These are phyloP conservation scores for Gymnocheta viridis DNA, from an alignment of 2,888 invertebrate species.

Conservation along the genomic window DNA sequence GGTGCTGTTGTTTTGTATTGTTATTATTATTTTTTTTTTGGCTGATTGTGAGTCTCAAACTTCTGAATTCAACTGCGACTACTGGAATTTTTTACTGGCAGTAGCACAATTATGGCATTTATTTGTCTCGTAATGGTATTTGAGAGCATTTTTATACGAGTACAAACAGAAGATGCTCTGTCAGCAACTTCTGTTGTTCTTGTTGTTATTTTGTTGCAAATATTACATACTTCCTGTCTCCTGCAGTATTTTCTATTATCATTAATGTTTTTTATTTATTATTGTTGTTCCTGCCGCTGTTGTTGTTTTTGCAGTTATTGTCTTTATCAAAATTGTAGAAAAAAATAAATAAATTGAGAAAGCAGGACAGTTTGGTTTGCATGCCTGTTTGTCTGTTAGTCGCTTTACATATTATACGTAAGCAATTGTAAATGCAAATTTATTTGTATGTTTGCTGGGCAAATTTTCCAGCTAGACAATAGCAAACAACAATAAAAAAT, in stretches of 20 bases:
- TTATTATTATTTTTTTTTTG: conserved; percentile 33
- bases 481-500: conserved; percentile 12
- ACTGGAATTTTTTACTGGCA: not conserved
- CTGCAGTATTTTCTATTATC: conserved; percentile 56
- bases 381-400: not conserved
- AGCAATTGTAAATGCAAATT: conserved; percentile 26
- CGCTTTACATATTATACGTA: not conserved
- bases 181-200: conserved; percentile 1
- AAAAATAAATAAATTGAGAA: not conserved
- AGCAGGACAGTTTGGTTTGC: conserved; percentile 15
- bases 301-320: conserved; percentile 16
- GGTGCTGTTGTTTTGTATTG: not conserved
- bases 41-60: conserved; percentile 46
- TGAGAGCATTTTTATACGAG: not conserved
- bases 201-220: conserved; percentile 49
- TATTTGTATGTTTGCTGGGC: conserved; percentile 14
- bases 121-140: conserved; percentile 12
- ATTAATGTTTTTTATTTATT: conserved; percentile 17
- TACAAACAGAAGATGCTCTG: conserved; percentile 14
- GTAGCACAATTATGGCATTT: conserved; percentile 13
- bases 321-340: conserved; percentile 20
- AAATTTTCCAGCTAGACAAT: conserved; percentile 1
- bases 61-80: conserved; percentile 34
- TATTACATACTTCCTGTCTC: conserved; percentile 67
- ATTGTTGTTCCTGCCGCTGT: conserved; percentile 23